Evolutionary conservation across 2,113 vertebrate species (phyloP).

Genomic region (Sinocyclocheilus grahami): DNA sequence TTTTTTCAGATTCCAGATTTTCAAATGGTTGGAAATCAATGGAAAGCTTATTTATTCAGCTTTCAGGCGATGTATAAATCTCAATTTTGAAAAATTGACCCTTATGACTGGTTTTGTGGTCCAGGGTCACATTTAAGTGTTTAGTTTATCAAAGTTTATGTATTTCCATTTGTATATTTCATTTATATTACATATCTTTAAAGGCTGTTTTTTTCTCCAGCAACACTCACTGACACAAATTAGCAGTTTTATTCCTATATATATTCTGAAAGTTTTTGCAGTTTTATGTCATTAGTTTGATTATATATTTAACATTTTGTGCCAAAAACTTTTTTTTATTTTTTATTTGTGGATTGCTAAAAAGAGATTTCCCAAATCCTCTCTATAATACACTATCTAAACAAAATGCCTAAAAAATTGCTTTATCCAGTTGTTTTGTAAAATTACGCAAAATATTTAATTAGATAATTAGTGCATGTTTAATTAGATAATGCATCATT

Average conservation of each 20-base stretch:
- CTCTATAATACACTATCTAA: not conserved
- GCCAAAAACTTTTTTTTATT: too few relatives aligned
- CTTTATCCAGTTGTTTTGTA: not conserved
- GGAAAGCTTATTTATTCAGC: too few relatives aligned
- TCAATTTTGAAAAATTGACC: too few relatives aligned
- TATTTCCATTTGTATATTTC: not conserved
- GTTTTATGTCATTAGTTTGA: too few relatives aligned
- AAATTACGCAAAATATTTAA: not conserved
- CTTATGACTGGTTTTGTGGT: too few relatives aligned
- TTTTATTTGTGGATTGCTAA: not conserved
- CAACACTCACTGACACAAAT: not conserved
- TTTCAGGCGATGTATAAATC: too few relatives aligned
- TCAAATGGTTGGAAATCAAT: too few relatives aligned
- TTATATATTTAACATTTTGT: too few relatives aligned
- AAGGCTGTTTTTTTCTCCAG: not conserved
- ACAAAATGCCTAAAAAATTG: not conserved
- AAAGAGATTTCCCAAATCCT: not conserved
- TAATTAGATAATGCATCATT: not conserved
- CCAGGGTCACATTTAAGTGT: too few relatives aligned
- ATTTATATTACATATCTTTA: not conserved
- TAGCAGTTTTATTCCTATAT: too few relatives aligned
- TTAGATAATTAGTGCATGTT: not conserved
- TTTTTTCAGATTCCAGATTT: too few relatives aligned
- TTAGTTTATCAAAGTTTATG: not conserved
- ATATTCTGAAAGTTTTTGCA: too few relatives aligned